These are phyloP conservation scores for Papilio polytes DNA, from an alignment of 1,140 invertebrate genomes.

Conservation along the genomic window DNA sequence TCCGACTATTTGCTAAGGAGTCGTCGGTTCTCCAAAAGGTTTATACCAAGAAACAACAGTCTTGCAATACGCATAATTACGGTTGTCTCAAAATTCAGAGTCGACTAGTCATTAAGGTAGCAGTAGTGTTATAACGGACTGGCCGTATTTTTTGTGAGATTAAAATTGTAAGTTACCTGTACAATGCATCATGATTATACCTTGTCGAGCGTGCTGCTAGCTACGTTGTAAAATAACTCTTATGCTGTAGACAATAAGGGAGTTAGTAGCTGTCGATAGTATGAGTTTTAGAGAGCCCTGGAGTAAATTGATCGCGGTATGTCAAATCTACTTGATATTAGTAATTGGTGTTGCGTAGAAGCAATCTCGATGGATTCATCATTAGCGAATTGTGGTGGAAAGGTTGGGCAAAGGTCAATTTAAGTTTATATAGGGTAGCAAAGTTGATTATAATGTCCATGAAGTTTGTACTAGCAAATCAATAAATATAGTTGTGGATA, in stretches of 20 bases:
- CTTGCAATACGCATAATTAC: constrained; percentile 10
- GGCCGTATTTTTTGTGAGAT: constrained; percentile 52
- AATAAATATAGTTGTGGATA: not conserved
- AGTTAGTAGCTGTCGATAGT: constrained; percentile 15
- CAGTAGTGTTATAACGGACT: constrained; percentile 48
- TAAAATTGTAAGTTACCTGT: constrained; percentile 53
- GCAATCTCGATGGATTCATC: constrained; percentile 28
- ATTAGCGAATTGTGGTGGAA: constrained; percentile 32
- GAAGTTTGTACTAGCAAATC: not conserved
- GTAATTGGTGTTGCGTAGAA: constrained; percentile 41
- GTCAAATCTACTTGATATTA: constrained; percentile 44
- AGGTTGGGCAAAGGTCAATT: constrained; percentile 35
- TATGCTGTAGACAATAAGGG: constrained; percentile 32
- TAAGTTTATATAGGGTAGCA: not conserved
- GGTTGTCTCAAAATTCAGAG: constrained; percentile 11
- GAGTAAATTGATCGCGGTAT: constrained; percentile 33
- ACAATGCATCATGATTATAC: constrained; percentile 59
- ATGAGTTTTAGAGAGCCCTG: constrained; percentile 12
- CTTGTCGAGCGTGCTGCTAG: constrained; percentile 52
- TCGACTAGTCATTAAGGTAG: constrained; percentile 47
- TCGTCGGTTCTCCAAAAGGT: not conserved
- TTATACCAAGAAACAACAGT: not conserved
- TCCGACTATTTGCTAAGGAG: not conserved
- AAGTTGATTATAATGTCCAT: not conserved
- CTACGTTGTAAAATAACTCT: constrained; percentile 37